These are phyloP conservation scores for Frankliniella fusca DNA, from an alignment of 2,888 invertebrate species.

Conservation along the genomic window DNA sequence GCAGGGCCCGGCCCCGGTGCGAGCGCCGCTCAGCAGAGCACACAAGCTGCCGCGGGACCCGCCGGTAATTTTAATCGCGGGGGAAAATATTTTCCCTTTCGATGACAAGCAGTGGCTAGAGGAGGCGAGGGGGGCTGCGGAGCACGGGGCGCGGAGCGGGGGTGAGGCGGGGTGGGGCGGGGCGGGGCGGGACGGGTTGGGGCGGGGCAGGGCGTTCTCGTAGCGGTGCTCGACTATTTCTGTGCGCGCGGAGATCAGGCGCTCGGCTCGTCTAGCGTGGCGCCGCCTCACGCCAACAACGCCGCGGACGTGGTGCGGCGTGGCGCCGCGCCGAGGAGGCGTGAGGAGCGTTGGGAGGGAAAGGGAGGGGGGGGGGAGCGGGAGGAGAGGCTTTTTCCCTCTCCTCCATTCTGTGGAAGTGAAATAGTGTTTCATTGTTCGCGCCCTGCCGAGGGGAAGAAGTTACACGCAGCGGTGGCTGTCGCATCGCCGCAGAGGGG, in stretches of 20 bases:
- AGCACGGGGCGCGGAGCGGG: not conserved
- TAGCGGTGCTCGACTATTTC: constrained; percentile 5
- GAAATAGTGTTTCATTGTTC: constrained; percentile 19
- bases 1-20: too few species aligned
- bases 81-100: too few species aligned
- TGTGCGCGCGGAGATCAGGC: not conserved
- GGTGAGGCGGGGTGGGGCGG: not conserved
- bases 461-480: not conserved
- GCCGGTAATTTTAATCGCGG: too few species aligned
- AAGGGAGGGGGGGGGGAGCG: not conserved
- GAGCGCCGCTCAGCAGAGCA: too few species aligned
- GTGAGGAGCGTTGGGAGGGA: not conserved
- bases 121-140: not conserved
- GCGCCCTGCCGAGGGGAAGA: not conserved
- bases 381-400: not conserved
- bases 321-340: too few species aligned
- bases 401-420: constrained; percentile 23
- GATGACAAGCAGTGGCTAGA: too few species aligned
- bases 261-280: not conserved
- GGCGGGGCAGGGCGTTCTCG: not conserved
- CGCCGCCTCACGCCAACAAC: constrained; percentile 5
- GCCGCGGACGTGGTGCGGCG: not conserved
- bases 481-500: not conserved
- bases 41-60: too few species aligned
- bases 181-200: not conserved